A percentile compares a stretch with the other conserved stretches of the same genome.
These are phyloP conservation scores for Penaeus vannamei DNA, from an alignment of 1,140 invertebrate species.

Conservation along the genomic window DNA sequence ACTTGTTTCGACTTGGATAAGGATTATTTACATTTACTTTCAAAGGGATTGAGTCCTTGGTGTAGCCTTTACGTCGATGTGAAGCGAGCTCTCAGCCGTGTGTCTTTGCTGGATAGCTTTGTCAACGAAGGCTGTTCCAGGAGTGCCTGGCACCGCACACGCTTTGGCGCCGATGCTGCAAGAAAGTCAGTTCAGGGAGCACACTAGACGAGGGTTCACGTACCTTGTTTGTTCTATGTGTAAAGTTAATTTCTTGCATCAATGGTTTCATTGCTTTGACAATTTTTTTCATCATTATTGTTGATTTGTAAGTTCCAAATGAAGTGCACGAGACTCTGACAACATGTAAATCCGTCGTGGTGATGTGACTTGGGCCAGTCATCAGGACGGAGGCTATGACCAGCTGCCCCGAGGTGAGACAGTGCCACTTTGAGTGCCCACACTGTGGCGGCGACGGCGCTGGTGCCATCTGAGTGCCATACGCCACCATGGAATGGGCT, in stretches of 20 bases:
- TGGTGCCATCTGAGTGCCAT: constrained; percentile 14
- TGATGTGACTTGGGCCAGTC: constrained; percentile 8
- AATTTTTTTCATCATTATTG: constrained; percentile 24
- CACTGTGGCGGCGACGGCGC: constrained; percentile 13
- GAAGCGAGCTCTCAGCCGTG: not conserved
- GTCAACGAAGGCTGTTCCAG: not conserved
- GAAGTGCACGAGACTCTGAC: not conserved
- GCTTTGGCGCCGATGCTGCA: constrained; percentile 1
- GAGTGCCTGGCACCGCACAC: not conserved
- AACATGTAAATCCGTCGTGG: constrained; percentile 43
- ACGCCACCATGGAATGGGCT: constrained; percentile 56
- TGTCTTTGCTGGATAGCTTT: not conserved
- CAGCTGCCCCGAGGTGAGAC: constrained; percentile 25
- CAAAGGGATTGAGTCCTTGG: too few species aligned
- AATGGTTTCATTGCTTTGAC: constrained; percentile 52
- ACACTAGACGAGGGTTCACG: constrained; percentile 22
- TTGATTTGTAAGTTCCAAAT: constrained; percentile 24
- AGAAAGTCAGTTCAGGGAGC: constrained; percentile 37
- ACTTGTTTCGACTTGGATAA: not conserved
- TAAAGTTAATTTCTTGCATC: constrained; percentile 25
- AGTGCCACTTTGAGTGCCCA: constrained; percentile 30
- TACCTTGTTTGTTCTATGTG: constrained; percentile 27
- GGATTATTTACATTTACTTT: not conserved
- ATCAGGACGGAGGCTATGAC: constrained; percentile 40
- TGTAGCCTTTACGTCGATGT: too few species aligned